Base-by-base conservation (phyloP, 2,797 vertebrate species). In the Pangasius djambal region DNA sequence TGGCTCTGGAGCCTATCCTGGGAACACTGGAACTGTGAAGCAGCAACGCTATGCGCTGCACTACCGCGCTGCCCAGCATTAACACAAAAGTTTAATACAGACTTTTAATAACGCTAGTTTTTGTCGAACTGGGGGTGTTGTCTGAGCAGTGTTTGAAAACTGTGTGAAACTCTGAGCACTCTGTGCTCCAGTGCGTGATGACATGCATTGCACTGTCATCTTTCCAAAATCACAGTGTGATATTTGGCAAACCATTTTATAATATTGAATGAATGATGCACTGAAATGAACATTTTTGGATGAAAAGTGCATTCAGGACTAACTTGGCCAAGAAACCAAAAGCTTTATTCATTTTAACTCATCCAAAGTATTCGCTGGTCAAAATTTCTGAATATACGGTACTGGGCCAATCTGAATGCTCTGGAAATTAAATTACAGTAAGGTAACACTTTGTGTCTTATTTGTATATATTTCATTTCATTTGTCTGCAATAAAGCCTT, bases 401-500 rank as follows among this genome's bases (percentile, higher is more conserved):
- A 55, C 16, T 79, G 7, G 7, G 3, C 16, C 18, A 57, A 20
- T 59, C 16, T 59, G 18, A 44, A 40, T 22, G 37, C 6, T 6
- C 44, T 44, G 44, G 12, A 40, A 72, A 40, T 72, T 1, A n/a
- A 28, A 50, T 44, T 25, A 7, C 34, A 37, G 25, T n/a, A 50
- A 9, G 6, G 28, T 25, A 74, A 44, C 6, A 12, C 7, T 78
- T 78, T 28, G 28, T 31, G 75, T 78, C 28, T 78, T 78, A 7
- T 0, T 8, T 79, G n/a, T 31, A 5, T 6, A 55, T 28, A 16
- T 55, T 72, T 74, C 6, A 16, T 55, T 72, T 74, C 6, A 57
- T 57, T n/a, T 7, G 48, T 40, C 15, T 40, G 22, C 52, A 74
- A 6, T 79, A 70, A 83, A 83, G 48, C 59, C 87, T 90, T 91